phyloP scores from a whole-genome alignment of 2,113 vertebrate genomes.

The Phoenicopterus ruber region DNA sequence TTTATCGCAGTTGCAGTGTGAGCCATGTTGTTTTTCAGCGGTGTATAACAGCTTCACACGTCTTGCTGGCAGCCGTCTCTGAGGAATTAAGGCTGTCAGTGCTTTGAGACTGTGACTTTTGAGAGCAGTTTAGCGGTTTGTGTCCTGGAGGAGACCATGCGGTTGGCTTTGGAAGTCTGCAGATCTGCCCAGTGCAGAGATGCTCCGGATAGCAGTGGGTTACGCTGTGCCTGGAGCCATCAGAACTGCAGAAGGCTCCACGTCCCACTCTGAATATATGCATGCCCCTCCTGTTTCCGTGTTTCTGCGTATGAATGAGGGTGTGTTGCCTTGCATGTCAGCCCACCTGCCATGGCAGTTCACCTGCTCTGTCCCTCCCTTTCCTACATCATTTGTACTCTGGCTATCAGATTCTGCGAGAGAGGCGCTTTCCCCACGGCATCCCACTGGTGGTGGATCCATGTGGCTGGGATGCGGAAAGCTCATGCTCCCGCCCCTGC shows the following conservation, averaged over 20 bases:
- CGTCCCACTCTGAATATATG: neutral
- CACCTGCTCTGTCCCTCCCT: neutral
- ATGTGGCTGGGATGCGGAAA: neutral
- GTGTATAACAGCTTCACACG: neutral
- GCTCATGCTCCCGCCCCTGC: accelerated
- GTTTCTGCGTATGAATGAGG: neutral
- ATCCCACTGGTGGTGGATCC: neutral
- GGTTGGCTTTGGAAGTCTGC: neutral
- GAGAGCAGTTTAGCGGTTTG: neutral
- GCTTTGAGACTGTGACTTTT: neutral
- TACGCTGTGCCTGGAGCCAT: neutral
- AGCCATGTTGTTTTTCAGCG: neutral
- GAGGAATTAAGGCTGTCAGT: neutral
- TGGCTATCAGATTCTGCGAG: neutral
- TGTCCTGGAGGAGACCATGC: neutral
- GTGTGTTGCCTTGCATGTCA: neutral
- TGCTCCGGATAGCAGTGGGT: too few species aligned
- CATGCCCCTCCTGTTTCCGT: neutral
- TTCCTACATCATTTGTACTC: neutral
- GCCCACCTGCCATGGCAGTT: neutral
- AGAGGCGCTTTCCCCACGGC: neutral
- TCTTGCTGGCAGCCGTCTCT: accelerated
- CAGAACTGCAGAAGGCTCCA: neutral
- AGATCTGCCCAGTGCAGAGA: neutral
- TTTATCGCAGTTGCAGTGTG: neutral